These are phyloP conservation scores for Falco rusticolus DNA, from an alignment of 2,797 vertebrate species.

Conservation along the genomic window DNA sequence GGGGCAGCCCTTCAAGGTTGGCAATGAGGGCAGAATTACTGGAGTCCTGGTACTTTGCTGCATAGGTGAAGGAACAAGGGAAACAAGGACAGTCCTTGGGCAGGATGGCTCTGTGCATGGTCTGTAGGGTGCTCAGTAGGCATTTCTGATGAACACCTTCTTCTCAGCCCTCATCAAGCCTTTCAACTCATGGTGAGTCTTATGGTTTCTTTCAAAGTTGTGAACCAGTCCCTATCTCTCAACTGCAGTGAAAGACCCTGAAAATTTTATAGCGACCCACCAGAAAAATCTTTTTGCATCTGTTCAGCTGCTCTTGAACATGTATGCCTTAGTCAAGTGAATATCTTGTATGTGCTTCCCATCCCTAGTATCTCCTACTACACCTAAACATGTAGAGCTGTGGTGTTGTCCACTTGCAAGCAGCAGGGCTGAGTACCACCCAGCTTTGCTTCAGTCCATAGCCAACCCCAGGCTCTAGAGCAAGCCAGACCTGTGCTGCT, in stretches of 20 bases:
- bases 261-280: background rate
- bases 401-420: background rate
- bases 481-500: background rate
- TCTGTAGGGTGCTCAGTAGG: rapidly evolving
- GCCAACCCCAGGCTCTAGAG: background rate
- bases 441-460: background rate
- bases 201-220: background rate
- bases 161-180: background rate
- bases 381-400: background rate
- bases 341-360: background rate
- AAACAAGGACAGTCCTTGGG: background rate
- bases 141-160: background rate
- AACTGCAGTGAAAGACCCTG: background rate
- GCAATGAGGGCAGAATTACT: background rate
- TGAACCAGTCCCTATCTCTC: background rate
- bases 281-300: background rate
- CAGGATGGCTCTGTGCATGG: background rate
- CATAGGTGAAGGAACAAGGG: background rate
- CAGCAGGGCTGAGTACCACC: background rate
- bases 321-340: background rate
- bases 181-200: background rate
- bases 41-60: background rate
- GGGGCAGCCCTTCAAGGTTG: background rate
- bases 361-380: background rate
- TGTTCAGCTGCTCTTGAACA: background rate